Conservation (phyloP, 2,888 invertebrate genomes). For the Aphidoletes aphidimyza region DNA sequence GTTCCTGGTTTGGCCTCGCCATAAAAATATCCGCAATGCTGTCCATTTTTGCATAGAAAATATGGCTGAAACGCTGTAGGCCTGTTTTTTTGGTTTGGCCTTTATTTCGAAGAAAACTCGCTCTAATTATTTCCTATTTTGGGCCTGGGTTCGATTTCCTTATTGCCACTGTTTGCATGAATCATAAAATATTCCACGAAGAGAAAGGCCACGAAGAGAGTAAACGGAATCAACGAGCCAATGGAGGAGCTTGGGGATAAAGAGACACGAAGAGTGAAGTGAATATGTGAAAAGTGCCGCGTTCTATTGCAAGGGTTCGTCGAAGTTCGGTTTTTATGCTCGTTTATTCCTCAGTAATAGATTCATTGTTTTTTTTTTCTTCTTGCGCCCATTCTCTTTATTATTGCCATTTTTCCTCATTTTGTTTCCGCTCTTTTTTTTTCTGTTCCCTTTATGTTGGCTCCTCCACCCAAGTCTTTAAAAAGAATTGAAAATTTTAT, state of each 20-base stretch:
- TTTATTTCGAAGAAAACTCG: neutral
- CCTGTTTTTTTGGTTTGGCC: neutral
- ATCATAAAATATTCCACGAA: conserved; percentile 22
- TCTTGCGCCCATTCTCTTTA: conserved; percentile 4
- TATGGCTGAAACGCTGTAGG: neutral
- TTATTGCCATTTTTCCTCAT: conserved; percentile 47
- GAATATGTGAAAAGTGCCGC: too few species aligned
- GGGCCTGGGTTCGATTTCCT: conserved; percentile 18
- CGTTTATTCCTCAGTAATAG: neutral
- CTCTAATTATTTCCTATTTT: conserved; percentile 48
- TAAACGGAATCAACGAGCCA: too few species aligned
- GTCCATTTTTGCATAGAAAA: neutral
- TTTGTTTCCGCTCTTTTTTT: conserved; percentile 1
- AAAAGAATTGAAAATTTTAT: conserved; percentile 47
- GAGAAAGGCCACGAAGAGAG: too few species aligned
- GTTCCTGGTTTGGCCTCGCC: neutral
- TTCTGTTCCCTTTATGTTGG: neutral
- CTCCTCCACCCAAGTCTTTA: conserved; percentile 23
- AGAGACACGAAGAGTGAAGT: too few species aligned
- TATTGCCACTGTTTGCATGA: conserved; percentile 46
- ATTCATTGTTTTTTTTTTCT: conserved; percentile 29
- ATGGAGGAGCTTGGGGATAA: too few species aligned
- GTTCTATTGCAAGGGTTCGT: neutral
- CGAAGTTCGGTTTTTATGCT: neutral
- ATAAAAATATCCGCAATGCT: conserved; percentile 38